Base-by-base conservation (phyloP, 2,888 invertebrate species). In the Troilus luridus region DNA sequence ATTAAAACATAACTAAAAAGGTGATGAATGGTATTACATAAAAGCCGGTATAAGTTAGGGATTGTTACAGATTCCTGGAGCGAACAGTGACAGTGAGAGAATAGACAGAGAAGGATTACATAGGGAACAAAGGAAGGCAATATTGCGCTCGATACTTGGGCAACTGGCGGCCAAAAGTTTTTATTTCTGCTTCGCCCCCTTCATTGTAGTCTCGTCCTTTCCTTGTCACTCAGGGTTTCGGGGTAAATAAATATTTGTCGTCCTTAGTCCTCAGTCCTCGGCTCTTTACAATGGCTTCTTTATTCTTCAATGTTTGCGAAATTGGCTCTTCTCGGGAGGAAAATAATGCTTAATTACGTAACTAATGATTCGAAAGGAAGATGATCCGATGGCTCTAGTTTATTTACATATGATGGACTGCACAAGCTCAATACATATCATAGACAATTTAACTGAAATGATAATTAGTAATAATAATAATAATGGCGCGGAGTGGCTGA, bases 71-170 rank as follows among this genome's bases (percentile, higher is more conserved):
- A 72, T 27, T 72, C 27, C 1, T 0, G 14, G 14, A 72, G 72
- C 27, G 72, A 72, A 72, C 19, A 64, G 27, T 27, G 72, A 72
- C 27, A 72, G 19, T 6, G 72, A 12, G 72, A 17, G 72, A 72
- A 27, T 27, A 72, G 72, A 27, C 72, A 27, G 72, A 72, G 27
- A 27, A 24, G 72, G 72, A 72, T 72, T 72, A 72, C 72, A 72
- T 5, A 14, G 72, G 6, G 27, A 72, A 72, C 72, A 72, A 72
- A 72, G 27, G 72, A 27, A 19, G 72, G 7, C 72, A 72, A 72
- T 72, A 72, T 72, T 27, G 72, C 72, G 72, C 72, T 72, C 72
- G 72, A 72, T 72, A 72, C 72, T 72, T 72, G 72, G 72, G 12
- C 72, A 72, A 72, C 72, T 72, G 72, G 72, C 24, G 72, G 72